Evolutionary conservation across 2,113 vertebrate genomes (phyloP), one percentile per base, ranked within the genome.

Genomic region (Agapornis roseicollis): DNA sequence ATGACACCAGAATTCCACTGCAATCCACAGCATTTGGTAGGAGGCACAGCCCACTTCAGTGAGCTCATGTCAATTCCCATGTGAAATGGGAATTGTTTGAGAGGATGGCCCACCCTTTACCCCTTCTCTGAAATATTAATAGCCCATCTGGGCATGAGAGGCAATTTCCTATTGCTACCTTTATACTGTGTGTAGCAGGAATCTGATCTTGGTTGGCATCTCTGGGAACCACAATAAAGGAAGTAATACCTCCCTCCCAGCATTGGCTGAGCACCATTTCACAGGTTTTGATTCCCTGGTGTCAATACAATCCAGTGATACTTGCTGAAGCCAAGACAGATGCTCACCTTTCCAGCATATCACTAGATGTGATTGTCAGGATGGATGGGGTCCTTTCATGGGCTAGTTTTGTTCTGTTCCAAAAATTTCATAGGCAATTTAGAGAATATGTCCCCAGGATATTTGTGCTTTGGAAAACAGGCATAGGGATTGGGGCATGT

Each of bases 261-360:
- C 31, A 79, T 3, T 7, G 2, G 11, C 69, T 41, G 25, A 89
- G 28, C 0, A 9, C 18, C 6, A 0, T 58, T 80, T 80, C 41
- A 55, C 55, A 71, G 42, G 65, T 29, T 78, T 47, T 47, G 35
- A 49, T 49, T 0, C 0, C 58, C 44, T 66, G 33, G 18, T 77
- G 89, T 53, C 0, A 0, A 18, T 35, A 56, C 1, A 5, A 58
- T 58, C 17, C 13, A 25, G 2, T 10, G 28, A 6, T 35, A 24
- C 12, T 50, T 64, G 17, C 28, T 82, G 37, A 31, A 88, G 66
- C 78, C 2, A 9, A 82, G 81, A 23, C 13, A 50, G 37, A 27
- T 2, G 0, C 41, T n/a, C 18, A 47, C 33, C 46, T 50, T 78
- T 35, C 60, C 31, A 11, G 66, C 63, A 25, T 5, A 41, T 58